Percentiles rank a stretch among this genome's conserved stretches.
phyloP scores from a whole-genome alignment of 2,888 invertebrate genomes.

The Orchesellides sinensis region DNA sequence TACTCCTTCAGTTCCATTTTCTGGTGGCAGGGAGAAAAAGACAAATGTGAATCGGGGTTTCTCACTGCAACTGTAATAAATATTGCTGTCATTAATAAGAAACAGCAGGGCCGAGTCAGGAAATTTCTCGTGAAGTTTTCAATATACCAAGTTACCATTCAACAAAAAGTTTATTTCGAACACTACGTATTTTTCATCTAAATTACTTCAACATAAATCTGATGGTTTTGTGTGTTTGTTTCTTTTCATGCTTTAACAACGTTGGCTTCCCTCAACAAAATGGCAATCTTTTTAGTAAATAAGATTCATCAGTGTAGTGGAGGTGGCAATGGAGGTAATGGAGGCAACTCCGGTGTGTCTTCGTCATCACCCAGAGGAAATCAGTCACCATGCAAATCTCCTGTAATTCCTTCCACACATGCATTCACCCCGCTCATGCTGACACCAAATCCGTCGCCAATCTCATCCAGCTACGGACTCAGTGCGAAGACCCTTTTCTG shows the following conservation, averaged over 20 bases:
- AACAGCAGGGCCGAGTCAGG: constrained; percentile 43
- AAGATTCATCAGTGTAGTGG: constrained; percentile 74
- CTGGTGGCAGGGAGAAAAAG: constrained; percentile 37
- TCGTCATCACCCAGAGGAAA: constrained; percentile 73
- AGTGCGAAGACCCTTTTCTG: constrained; percentile 75
- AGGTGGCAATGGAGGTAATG: constrained; percentile 58
- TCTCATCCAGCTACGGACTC: constrained; percentile 74
- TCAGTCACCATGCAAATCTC: constrained; percentile 75
- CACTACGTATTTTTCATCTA: constrained; percentile 15
- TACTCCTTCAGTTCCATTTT: not conserved
- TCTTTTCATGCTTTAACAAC: constrained; percentile 31
- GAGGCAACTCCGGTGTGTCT: constrained; percentile 66
- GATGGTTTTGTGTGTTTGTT: constrained; percentile 6
- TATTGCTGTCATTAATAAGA: constrained; percentile 50
- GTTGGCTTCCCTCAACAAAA: not conserved
- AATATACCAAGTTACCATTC: constrained; percentile 2
- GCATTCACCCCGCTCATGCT: constrained; percentile 75
- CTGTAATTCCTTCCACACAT: constrained; percentile 75
- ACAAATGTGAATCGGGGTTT: constrained; percentile 51
- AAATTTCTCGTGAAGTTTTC: constrained; percentile 9
- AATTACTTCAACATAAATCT: constrained; percentile 27
- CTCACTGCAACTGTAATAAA: constrained; percentile 50
- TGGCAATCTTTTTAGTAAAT: constrained; percentile 61
- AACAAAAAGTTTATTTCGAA: constrained; percentile 4
- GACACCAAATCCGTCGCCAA: constrained; percentile 75